Conservation (phyloP, 1,140 invertebrate species). For the Bombus impatiens region DNA sequence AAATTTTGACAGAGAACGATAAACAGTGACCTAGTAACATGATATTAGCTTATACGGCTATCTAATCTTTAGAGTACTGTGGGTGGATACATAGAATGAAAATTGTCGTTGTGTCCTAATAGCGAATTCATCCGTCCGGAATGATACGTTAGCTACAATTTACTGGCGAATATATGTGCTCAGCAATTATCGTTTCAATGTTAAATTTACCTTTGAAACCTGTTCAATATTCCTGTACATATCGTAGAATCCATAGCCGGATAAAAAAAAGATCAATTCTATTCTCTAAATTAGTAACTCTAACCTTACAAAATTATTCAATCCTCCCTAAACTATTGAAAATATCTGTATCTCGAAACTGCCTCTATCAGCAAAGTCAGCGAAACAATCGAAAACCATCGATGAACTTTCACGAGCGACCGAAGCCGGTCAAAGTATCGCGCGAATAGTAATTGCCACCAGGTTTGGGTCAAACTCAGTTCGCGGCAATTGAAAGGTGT, state of each 20-base stretch:
- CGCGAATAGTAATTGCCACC: not conserved
- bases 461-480: not conserved
- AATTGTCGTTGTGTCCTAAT: not conserved
- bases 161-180: not conserved
- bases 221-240: not conserved
- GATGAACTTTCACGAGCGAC: constrained; percentile 17
- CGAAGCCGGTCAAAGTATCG: not conserved
- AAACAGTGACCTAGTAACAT: not conserved
- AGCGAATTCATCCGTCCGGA: not conserved
- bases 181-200: not conserved
- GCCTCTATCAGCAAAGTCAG: not conserved
- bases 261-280: too few species aligned
- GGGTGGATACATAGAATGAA: not conserved
- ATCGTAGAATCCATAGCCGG: not conserved
- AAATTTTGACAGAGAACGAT: not conserved
- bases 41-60: not conserved
- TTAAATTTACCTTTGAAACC: not conserved
- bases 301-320: not conserved
- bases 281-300: too few species aligned
- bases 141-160: not conserved
- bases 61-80: not conserved
- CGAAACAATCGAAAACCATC: not conserved
- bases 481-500: constrained; percentile 11
- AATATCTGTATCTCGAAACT: too few species aligned
- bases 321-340: not conserved